Evolutionary conservation across 2,888 invertebrate species (phyloP), one percentile per base, ranked within the genome.

Genomic region (Eupithecia centaureata): DNA sequence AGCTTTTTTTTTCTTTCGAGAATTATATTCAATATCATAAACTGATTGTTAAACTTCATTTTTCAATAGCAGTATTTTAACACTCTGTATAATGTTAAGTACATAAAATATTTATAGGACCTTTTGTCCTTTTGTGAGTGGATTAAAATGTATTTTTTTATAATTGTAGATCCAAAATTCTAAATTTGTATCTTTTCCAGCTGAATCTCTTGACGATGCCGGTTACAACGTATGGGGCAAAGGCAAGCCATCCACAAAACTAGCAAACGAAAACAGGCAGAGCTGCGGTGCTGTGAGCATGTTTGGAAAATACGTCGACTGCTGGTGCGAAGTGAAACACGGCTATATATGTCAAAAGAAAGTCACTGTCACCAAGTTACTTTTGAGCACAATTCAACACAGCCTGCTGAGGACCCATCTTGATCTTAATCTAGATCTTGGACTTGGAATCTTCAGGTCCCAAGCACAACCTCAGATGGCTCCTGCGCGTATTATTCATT

Each of bases 221-320:
- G 54, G 54, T 4, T 56, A 56, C 54, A 28, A 56, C 54, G n/a
- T n/a, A 13, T 56, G 54, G 54, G 27, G 30, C 28, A 8, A 4
- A 27, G 54, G 28, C 15, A 28, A 56, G 47, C 47, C 47, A 47
- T 22, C 52, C 25, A 13, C 15, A 18, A 27, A 52, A 15, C 52
- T 2, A 56, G 10, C 4, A 5, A 10, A 28, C n/a, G 54, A 56
- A 56, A 0, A 27, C 15, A 56, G 54, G n/a, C 52, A 25, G 27
- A 27, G 52, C n/a, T 56, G 54, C n/a, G 54, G 54, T n/a, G 27
- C 7, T 30, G n/a, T 56, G 1, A 56, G 10, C 54, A 56, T 56
- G 30, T 8, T n/a, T 0, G 54, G 28, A 28, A 56, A 56, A 56
- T 56, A 56, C 28, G 2, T 30, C 28, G 28, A 27, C 30, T 56